phyloP scores from a whole-genome alignment of 2,797 vertebrate species.

The Paramormyrops hopkinsi region DNA sequence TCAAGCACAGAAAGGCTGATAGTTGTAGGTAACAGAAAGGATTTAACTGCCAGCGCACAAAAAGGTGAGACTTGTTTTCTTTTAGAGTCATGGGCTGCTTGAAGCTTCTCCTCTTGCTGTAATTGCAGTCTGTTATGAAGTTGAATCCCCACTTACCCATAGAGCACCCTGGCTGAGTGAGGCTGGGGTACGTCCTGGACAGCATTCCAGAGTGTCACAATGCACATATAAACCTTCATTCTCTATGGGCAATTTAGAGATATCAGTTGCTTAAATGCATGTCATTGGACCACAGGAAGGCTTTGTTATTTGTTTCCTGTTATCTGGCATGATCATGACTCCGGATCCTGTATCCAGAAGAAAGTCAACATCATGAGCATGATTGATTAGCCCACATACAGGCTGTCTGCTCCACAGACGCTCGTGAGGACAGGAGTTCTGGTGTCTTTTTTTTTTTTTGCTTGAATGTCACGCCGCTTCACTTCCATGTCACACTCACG shows the following conservation, averaged over 20 bases:
- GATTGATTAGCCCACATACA: neutral
- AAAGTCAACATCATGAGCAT: neutral
- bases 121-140: neutral
- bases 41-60: neutral
- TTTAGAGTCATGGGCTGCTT: neutral
- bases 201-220: neutral
- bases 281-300: neutral
- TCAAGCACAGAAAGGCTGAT: neutral
- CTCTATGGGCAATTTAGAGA: neutral
- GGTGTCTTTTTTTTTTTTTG: neutral
- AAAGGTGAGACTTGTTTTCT: neutral
- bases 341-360: neutral
- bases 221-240: neutral
- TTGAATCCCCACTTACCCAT: neutral
- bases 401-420: neutral
- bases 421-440: neutral
- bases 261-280: neutral
- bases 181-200: neutral
- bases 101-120: neutral
- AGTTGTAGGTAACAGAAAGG: neutral
- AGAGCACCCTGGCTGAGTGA: neutral
- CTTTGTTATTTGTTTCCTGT: neutral
- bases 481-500: neutral
- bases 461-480: neutral
- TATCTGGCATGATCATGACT: neutral